phyloP scores from a whole-genome alignment of 2,888 invertebrate genomes.

The Tortricodes alternella region DNA sequence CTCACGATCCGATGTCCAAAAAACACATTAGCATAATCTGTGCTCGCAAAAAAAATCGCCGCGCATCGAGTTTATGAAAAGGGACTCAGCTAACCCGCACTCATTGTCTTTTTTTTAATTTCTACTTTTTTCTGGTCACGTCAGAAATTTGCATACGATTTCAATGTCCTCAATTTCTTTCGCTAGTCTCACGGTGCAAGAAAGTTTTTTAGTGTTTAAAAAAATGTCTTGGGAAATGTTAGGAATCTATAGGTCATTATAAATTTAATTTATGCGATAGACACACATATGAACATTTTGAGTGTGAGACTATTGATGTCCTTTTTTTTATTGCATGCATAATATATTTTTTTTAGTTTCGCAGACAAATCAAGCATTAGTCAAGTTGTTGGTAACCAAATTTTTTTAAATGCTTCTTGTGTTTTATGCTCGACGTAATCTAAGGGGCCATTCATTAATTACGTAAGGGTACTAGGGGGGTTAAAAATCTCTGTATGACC shows the following conservation, averaged over 20 bases:
- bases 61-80: constrained; percentile 65
- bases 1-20: constrained; percentile 67
- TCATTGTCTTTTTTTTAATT: constrained; percentile 44
- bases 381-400: too few species aligned
- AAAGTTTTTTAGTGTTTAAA: constrained; percentile 28
- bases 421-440: too few species aligned
- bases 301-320: not conserved
- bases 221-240: constrained; percentile 20
- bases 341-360: not conserved
- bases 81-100: constrained; percentile 53
- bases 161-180: constrained; percentile 27
- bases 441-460: too few species aligned
- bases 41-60: constrained; percentile 70
- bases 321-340: not conserved
- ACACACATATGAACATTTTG: not conserved
- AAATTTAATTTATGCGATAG: constrained; percentile 22
- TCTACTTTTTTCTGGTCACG: constrained; percentile 30
- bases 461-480: too few species aligned
- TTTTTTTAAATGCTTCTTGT: too few species aligned
- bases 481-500: too few species aligned
- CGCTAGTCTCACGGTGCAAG: constrained; percentile 25
- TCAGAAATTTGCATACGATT: constrained; percentile 28
- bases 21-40: constrained; percentile 76
- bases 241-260: constrained; percentile 11
- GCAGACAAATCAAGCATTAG: too few species aligned